Percentiles rank a stretch among this genome's conserved stretches.
Conservation (phyloP, 2,113 vertebrate genomes). For the Paradoxurus hermaphroditus region DNA sequence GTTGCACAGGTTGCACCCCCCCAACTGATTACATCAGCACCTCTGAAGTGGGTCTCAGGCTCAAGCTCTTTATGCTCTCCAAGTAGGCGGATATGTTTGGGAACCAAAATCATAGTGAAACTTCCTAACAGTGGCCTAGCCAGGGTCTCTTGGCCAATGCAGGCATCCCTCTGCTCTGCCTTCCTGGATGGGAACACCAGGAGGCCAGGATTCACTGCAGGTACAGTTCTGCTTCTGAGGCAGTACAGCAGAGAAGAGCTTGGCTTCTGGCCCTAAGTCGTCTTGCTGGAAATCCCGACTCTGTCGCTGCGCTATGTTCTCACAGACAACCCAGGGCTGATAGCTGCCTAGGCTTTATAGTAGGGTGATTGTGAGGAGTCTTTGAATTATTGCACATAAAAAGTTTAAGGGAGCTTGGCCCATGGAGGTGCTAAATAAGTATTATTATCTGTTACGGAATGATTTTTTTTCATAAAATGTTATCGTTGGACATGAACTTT, state of each 20-base stretch:
- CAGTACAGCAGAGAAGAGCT: neutral
- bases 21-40: neutral
- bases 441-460: neutral
- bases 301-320: neutral
- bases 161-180: neutral
- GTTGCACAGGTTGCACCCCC: neutral
- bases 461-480: neutral
- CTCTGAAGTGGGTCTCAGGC: neutral
- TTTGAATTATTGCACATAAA: neutral
- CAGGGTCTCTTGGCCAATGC: neutral
- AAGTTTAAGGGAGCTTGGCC: neutral
- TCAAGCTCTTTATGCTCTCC: neutral
- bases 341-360: neutral
- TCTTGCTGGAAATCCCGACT: neutral
- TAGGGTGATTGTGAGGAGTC: neutral
- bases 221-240: neutral
- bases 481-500: neutral
- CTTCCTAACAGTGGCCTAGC: neutral
- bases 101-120: neutral
- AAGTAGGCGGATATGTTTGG: rapidly evolving
- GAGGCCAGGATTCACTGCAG: neutral
- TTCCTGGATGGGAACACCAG: neutral
- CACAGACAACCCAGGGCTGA: neutral
- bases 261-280: neutral
- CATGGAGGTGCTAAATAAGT: neutral